Conservation (phyloP, 1,140 invertebrate genomes). For the Eriocheir sinensis region DNA sequence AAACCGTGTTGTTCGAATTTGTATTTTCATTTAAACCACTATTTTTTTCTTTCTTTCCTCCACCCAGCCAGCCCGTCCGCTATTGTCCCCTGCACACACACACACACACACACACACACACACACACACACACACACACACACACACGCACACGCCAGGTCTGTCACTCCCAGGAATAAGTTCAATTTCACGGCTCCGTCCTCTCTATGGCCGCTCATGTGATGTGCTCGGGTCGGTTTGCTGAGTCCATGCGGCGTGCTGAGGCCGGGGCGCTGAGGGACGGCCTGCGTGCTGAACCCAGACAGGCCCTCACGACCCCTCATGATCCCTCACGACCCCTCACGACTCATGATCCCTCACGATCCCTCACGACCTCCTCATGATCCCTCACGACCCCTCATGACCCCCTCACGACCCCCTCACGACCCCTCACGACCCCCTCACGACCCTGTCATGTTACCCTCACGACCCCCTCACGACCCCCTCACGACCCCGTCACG, state of each 20-base stretch:
- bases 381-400: neutral
- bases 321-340: neutral
- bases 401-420: neutral
- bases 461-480: too few species aligned
- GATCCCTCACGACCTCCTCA: neutral
- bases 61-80: neutral
- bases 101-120: neutral
- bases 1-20: too few species aligned
- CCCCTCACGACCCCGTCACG: too few species aligned
- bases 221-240: neutral
- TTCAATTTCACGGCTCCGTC: neutral
- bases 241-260: neutral
- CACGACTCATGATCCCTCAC: neutral
- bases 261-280: neutral
- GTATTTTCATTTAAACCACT: neutral
- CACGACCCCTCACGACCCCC: neutral
- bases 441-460: too few species aligned
- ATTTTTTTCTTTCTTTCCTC: neutral
- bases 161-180: neutral
- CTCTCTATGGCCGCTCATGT: neutral
- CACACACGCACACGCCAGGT: neutral
- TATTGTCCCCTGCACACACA: neutral
- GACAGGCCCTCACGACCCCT: neutral
- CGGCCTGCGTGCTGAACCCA: neutral
- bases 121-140: slow-evolving; percentile 13